These are phyloP conservation scores for Orbicella faveolata DNA, from an alignment of 64 coral and sea anemone species.

Conservation along the genomic window DNA sequence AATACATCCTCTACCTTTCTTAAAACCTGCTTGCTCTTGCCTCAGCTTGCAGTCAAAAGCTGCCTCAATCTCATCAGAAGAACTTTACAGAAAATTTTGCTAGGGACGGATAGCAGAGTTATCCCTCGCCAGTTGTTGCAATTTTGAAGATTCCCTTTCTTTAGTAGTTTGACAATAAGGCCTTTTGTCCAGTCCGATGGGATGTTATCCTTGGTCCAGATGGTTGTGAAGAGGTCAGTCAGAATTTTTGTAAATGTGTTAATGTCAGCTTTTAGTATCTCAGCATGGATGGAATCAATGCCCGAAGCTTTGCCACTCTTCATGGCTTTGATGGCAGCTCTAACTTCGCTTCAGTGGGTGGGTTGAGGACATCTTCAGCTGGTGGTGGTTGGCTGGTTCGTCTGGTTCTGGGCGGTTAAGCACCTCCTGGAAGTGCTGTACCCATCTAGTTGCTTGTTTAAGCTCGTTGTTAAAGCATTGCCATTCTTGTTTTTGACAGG, in stretches of 20 bases:
- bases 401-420: conserved; percentile 9
- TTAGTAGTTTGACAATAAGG: too few species aligned
- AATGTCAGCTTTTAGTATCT: not conserved
- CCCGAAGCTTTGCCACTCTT: not conserved
- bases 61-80: not conserved
- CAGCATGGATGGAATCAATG: not conserved
- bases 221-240: too few species aligned
- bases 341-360: conserved; percentile 1
- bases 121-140: too few species aligned
- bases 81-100: too few species aligned
- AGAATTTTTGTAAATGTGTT: not conserved
- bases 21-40: not conserved
- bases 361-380: not conserved
- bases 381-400: not conserved
- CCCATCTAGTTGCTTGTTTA: not conserved
- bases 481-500: not conserved
- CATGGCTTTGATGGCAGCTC: not conserved
- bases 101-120: too few species aligned
- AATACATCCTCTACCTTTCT: not conserved
- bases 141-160: not conserved
- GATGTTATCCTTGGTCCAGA: too few species aligned
- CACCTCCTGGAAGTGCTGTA: not conserved
- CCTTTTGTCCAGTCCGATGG: not conserved
- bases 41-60: too few species aligned
- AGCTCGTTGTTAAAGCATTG: not conserved